Base-by-base conservation (phyloP, 2,888 invertebrate species). In the Meiosimyza platycephala region DNA sequence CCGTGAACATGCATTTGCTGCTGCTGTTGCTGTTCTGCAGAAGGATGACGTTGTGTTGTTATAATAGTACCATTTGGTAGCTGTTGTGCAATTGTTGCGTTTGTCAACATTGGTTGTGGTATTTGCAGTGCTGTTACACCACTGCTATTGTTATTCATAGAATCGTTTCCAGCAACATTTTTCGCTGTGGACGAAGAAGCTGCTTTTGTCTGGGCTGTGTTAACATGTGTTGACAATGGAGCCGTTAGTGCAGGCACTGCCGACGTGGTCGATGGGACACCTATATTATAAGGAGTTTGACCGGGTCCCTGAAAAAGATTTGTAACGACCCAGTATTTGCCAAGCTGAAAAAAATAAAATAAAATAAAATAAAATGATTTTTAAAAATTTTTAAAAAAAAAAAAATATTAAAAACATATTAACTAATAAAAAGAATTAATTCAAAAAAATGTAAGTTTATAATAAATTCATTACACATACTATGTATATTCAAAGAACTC, bases 261-360 rank as follows among this genome's bases (percentile, higher is more conserved):
- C 60, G 81, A 76, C 72, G 79, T 77, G 67, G 81, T 77, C 74
- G 81, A 57, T 64, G 72, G 78, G 54, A 78, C 75, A 72, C 76
- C 77, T 75, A 80, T 77, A 75, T 81, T 82, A 75, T 82, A 81
- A 66, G 77, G 73, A 63, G 66, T 28, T 68, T 81, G 81, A 52
- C 79, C 86, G 22, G 85, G 80, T 77, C 82, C 85, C 78, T 93
- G 94, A 84, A 94, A 92, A 78, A 94, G 89, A 90, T 94, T 94
- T 76, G 94, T 93, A 85, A 94, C 91, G 84, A 94, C 93, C 94
- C 93, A 94, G 87, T 94, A 94, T 87, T 94, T 94, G 78, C 93
- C 93, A 82, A 93, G 78, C 83, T 93, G 88, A 40, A 77, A 78
- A 54, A 51, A 69, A 64, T n/a, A 50, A 62, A 16, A 40, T 50